Evolutionary conservation across 2,113 vertebrate species (phyloP), one percentile per base, ranked within the genome.

Genomic region (Sarotherodon lohbergeri): DNA sequence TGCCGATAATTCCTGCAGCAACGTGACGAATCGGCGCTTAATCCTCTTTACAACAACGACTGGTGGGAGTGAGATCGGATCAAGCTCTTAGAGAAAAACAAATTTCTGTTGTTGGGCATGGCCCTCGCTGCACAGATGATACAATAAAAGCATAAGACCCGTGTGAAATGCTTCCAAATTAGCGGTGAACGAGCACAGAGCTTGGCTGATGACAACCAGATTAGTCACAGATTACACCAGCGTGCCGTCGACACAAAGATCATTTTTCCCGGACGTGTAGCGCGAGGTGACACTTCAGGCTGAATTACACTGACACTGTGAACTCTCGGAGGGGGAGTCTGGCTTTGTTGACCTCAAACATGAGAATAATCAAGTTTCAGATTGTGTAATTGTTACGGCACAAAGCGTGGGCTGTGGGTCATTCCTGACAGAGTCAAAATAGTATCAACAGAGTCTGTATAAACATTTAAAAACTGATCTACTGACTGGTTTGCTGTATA

Each of bases 201-300:
- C 59, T 34, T 34, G 32, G 50, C 14, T 61, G 88, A 88, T 55
- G 91, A 86, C 54, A 89, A 94, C 89, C 73, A 87, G 95, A 95
- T 96, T 95, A 92, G 94, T 94, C 92, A 94, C 90, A 91, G 93
- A 85, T 91, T 93, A 94, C 68, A 93, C 82, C 88, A 90, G 81
- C 14, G 57, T 78, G 84, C 89, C 88, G 80, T 88, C 71, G 13
- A 86, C 86, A 93, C 87, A 89, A 43, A 80, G 56, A 88, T 82
- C 7, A 73, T 80, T 89, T 82, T 80, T 80, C 54, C 73, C 13
- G 52, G 81, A 85, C 14, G 17, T 54, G 84, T 24, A 79, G 89
- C 34, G 4, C 22, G 57, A 71, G 54, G 71, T 68, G 16, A 80
- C 73, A 11, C 79, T 90, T 32, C n/a, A 54, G 87, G 81, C 76